Conservation (phyloP, 2,888 invertebrate species). For the Bembecia ichneumoniformis region DNA sequence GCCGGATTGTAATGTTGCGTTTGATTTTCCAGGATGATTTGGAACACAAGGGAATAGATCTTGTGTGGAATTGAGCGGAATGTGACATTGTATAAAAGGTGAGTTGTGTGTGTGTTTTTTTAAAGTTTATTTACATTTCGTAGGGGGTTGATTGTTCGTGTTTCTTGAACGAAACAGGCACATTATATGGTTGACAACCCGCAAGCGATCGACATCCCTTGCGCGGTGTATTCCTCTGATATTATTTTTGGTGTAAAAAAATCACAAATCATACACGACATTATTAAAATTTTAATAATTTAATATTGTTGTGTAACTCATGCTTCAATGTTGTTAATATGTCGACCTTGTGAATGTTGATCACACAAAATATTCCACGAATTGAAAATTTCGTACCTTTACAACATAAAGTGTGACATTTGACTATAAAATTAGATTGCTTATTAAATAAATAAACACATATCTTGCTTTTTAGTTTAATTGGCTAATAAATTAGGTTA, state of each 20-base stretch:
- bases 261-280: background rate
- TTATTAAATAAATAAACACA: too few relatives aligned
- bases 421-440: too few relatives aligned
- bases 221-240: conserved; percentile 28
- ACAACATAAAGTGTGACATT: too few relatives aligned
- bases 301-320: conserved; percentile 26
- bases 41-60: conserved; percentile 59
- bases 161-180: conserved; percentile 57
- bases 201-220: conserved; percentile 33
- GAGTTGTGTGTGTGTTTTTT: conserved; percentile 43
- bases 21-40: conserved; percentile 65
- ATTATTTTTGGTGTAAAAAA: conserved; percentile 2
- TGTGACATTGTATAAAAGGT: conserved; percentile 73
- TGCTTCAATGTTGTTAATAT: background rate
- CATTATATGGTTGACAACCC: conserved; percentile 45
- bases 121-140: conserved; percentile 62
- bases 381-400: background rate
- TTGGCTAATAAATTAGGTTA: too few relatives aligned
- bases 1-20: conserved; percentile 65
- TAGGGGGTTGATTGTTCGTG: conserved; percentile 32
- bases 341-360: background rate
- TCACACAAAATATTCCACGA: conserved; percentile 1
- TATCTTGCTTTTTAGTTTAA: too few relatives aligned
- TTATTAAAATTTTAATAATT: background rate
- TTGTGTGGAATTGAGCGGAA: conserved; percentile 69